phyloP scores from a whole-genome alignment of 2,113 vertebrate genomes.

The Hemiscyllium ocellatum region DNA sequence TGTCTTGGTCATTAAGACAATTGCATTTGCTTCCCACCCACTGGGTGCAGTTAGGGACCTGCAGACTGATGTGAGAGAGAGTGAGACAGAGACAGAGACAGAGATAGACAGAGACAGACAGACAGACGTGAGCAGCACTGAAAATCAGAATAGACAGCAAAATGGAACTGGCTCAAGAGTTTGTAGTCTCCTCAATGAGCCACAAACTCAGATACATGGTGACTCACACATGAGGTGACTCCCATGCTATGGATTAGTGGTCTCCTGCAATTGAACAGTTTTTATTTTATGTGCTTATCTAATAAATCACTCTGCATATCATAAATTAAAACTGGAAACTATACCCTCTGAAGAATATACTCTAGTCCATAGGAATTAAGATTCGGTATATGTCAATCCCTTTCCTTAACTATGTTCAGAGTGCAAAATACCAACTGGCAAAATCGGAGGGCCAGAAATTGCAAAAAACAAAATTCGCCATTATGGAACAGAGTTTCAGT shows the following conservation, averaged over 20 bases:
- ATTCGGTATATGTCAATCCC: not conserved
- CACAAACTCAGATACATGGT: not conserved
- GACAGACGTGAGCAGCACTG: not conserved
- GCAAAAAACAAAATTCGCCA: not conserved
- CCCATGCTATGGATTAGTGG: not conserved
- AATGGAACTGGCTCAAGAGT: not conserved
- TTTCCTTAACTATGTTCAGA: not conserved
- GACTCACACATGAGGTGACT: not conserved
- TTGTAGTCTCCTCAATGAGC: no score
- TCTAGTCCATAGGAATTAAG: not conserved
- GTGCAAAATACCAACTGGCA: not conserved
- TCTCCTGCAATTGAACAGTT: not conserved
- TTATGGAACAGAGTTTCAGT: not conserved
- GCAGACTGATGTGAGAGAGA: not conserved
- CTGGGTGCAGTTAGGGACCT: not conserved
- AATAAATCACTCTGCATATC: not conserved
- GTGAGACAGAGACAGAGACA: no score
- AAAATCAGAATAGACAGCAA: not conserved
- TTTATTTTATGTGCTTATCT: not conserved
- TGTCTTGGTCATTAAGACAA: not conserved
- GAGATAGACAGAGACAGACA: no score
- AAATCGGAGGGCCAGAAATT: no score
- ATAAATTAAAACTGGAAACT: not conserved
- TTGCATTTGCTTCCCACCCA: not conserved
- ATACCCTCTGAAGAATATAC: not conserved